Base-by-base conservation (phyloP, 92 coral and sea anemone genomes). In the Parazoanthus swiftii region DNA sequence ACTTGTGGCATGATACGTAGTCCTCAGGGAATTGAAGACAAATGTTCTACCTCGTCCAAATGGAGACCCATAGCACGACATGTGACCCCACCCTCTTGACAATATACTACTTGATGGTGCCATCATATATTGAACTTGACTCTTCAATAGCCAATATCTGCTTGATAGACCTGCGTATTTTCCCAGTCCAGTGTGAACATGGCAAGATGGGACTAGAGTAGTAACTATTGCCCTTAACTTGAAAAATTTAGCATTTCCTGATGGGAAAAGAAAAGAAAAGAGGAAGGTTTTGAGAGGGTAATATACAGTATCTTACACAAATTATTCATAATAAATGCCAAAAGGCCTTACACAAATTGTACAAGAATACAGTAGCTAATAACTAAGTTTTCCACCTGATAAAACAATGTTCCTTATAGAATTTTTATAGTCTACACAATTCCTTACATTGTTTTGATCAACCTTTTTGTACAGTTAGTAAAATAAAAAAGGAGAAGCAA, bases 221-320 rank as follows among this genome's bases (percentile, higher is more conserved):
- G 67, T 29, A 71, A 26, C 66, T 58, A 26, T 13, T 42, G 67
- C 18, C 33, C 87, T 84, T 44, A 84, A 16, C 63, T 71, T 71
- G 50, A 79, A 74, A 23, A 84, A 3, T 3, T 67, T 18, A 70
- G n/a, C 25, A 44, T 70, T 71, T 51, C 77, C 87, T 84, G 43
- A 46, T 25, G 1, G 33, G 42, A 71, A 25, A 43, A 50, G n/a
- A 54, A 6, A 39, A 75, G 20, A 74, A 15, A 18, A 13, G 20
- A 72, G 20, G 8, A 74, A 35, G 8, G 20, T 6, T 74, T 29
- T 74, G 10, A 1, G 21, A 74, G 13, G 9, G 3, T 36, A 33
- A 74, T 18, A 1, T 48, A 29, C 33, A 29, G 33, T 29, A 48
- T 26, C 16, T 74, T 29, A 0, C 0, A 29, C 33, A 29, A 29